phyloP scores from a whole-genome alignment of 1,140 invertebrate genomes.

The Pomacea maculata region DNA sequence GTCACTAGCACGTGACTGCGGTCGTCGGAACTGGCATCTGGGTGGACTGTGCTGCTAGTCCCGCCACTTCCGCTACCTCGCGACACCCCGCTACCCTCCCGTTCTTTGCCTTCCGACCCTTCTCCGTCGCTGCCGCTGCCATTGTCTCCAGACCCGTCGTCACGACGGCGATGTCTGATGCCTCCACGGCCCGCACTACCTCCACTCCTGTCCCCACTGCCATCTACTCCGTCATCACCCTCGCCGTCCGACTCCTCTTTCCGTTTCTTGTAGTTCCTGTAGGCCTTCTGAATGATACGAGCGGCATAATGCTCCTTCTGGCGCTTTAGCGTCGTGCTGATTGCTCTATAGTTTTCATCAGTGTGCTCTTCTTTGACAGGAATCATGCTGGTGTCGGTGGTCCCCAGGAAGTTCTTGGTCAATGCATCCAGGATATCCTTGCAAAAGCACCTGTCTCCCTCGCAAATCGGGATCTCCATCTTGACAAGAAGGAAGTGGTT shows the following conservation, averaged over 20 bases:
- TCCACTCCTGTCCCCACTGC: conserved; percentile 7
- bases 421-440: conserved; percentile 97
- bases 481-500: conserved; percentile 99
- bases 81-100: conserved; percentile 21
- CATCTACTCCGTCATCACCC: conserved; percentile 23
- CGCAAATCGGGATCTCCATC: conserved; percentile 98
- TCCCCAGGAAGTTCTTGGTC: conserved; percentile 92
- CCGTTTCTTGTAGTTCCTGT: conserved; percentile 67
- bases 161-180: background rate
- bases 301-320: conserved; percentile 97
- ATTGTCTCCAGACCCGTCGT: background rate
- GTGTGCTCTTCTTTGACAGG: conserved; percentile 82
- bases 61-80: conserved; percentile 18
- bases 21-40: conserved; percentile 20
- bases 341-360: conserved; percentile 88
- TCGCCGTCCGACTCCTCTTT: conserved; percentile 18
- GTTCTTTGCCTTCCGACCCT: conserved; percentile 15
- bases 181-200: background rate
- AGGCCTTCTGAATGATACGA: conserved; percentile 92
- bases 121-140: conserved; percentile 26
- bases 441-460: conserved; percentile 95
- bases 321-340: conserved; percentile 91
- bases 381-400: conserved; percentile 68
- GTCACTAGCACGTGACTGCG: background rate
- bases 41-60: conserved; percentile 20